phyloP scores from a whole-genome alignment of 2,888 invertebrate genomes.

The Microplitis deprimator region DNA sequence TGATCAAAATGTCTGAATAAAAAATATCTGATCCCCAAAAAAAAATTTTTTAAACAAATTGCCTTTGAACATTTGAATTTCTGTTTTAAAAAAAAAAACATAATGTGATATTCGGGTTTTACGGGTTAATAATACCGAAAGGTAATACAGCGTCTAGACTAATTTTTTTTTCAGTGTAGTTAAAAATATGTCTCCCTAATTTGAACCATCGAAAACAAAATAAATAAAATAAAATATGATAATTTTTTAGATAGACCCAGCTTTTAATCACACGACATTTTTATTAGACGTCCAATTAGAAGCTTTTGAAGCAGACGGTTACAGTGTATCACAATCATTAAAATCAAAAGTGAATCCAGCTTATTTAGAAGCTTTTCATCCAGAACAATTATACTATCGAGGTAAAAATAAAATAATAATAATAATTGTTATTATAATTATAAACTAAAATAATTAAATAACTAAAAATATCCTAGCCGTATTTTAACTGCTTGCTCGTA shows the following conservation, averaged over 20 bases:
- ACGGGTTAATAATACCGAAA: too few relatives aligned
- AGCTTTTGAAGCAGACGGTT: slow-evolving; percentile 62
- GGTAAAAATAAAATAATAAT: slow-evolving; percentile 52
- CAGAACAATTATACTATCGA: slow-evolving; percentile 55
- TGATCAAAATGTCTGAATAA: too few relatives aligned
- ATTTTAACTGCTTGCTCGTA: slow-evolving; percentile 53
- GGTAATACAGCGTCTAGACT: too few relatives aligned
- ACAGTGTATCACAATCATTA: slow-evolving; percentile 59
- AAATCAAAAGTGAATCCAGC: slow-evolving; percentile 54
- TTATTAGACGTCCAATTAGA: slow-evolving; percentile 58
- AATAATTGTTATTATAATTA: slow-evolving; percentile 11
- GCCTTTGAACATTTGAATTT: too few relatives aligned
- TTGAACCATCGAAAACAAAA: not conserved
- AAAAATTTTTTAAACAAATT: too few relatives aligned
- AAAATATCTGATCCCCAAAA: too few relatives aligned
- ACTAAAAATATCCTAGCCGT: not conserved
- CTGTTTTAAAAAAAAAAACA: too few relatives aligned
- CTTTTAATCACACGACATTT: slow-evolving; percentile 54
- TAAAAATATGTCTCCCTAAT: too few relatives aligned
- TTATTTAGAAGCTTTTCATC: slow-evolving; percentile 53
- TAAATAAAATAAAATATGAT: not conserved
- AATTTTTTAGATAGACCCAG: slow-evolving; percentile 58
- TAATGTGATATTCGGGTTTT: too few relatives aligned
- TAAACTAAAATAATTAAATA: too few relatives aligned
- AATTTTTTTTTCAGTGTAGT: not conserved